A percentile compares a stretch with the other conserved stretches of the same genome.
Evolutionary conservation across 2,797 vertebrate species (phyloP).

Genomic region (Microhierax caerulescens): DNA sequence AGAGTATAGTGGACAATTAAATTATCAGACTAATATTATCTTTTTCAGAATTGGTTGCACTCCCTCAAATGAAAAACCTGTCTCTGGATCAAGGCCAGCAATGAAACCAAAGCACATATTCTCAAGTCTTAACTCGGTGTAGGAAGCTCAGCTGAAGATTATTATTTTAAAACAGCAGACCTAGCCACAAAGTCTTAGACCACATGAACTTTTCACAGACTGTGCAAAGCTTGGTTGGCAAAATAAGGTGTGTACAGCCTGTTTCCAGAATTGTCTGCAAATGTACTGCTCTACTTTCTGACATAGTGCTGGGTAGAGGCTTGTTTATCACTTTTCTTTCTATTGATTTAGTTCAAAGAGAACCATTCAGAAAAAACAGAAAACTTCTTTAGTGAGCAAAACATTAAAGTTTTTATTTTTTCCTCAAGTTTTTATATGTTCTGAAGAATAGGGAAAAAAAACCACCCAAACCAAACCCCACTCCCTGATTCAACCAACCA

Average conservation of each 20-base stretch:
- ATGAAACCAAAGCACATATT: background rate
- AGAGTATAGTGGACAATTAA: background rate
- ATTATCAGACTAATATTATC: background rate
- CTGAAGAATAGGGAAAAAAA: background rate
- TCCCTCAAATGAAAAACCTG: background rate
- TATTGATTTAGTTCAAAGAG: background rate
- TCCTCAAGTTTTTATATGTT: background rate
- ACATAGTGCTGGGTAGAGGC: background rate
- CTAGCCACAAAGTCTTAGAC: background rate
- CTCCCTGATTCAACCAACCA: background rate
- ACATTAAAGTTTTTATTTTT: background rate
- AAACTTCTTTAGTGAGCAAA: background rate
- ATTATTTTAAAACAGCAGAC: background rate
- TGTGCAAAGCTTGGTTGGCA: background rate
- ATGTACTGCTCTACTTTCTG: background rate
- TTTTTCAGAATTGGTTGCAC: background rate
- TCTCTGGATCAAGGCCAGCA: background rate
- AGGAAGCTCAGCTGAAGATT: background rate
- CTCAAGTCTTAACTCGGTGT: background rate
- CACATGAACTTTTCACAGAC: background rate
- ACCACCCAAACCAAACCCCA: fast-evolving
- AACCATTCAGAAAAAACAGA: background rate
- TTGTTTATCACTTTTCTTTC: background rate
- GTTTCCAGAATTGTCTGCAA: background rate
- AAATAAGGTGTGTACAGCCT: background rate